Evolutionary conservation across 2,888 invertebrate species (phyloP), one percentile per base, ranked within the genome.

Genomic region (Phalangium opilio): DNA sequence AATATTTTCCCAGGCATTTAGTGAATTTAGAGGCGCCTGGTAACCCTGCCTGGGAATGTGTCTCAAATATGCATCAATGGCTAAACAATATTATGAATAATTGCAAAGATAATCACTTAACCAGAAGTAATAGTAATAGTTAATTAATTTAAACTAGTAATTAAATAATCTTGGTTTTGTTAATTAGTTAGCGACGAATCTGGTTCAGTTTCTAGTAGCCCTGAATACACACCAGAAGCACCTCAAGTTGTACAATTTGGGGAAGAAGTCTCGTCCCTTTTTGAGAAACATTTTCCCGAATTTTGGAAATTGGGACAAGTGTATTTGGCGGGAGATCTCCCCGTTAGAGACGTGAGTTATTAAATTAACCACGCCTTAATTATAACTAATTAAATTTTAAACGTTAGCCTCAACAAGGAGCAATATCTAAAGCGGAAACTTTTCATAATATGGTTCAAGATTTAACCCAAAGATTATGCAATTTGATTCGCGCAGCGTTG

Each of bases 31-130:
- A 83, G 61, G 75, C 76, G 45, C 73, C 73, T 3, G 84, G 83
- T 7, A 95, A 98, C 68, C 90, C 95, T 1, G 95, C 93, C 0
- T 96, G 96, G 96, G 83, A 86, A 54, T 93, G 91, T 3, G 83
- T 98, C 55, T 76, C 74, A 42, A 79, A 83, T 51, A 80, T 86
- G 53, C 81, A 84, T 51, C 78, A 81, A 45, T 89, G 85, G 67
- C 73, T 91, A 10, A 75, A 77, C 59, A 70, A 69, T 50, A 73
- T 77, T 38, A 70, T 84, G 63, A 75, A 72, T 68, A 64, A 75
- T 63, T 74, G 80, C 69, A 65, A 77, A 66, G 70, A 78, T 65
- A 69, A 75, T 66, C 70, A 81, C 69, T 69, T 78, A 69, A 57
- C 71, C 5, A 15, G 34, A 14, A 18, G 38, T 38, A 38, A 27